Evolutionary conservation across 1,140 invertebrate genomes (phyloP).

Genomic region (Battus philenor): DNA sequence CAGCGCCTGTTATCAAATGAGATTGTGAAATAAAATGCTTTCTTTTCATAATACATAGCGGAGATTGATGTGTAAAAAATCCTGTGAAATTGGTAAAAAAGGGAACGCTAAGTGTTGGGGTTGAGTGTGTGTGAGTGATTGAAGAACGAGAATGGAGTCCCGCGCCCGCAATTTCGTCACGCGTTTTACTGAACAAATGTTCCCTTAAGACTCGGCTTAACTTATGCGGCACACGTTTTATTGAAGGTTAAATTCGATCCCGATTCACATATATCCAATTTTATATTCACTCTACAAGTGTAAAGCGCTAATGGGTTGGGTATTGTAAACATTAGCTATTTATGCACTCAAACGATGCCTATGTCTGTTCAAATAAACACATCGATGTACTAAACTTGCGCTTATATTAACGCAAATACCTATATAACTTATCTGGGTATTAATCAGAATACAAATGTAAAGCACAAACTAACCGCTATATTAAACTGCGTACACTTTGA

Average conservation of each 20-base stretch:
- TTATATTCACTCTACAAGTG: constrained; percentile 42
- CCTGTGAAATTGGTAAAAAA: constrained; percentile 70
- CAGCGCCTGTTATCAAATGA: constrained; percentile 12
- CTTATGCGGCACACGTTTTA: constrained; percentile 63
- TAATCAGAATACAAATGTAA: neutral
- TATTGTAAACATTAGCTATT: constrained; percentile 18
- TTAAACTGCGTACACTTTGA: too few relatives aligned
- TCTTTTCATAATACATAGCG: constrained; percentile 42
- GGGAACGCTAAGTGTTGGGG: constrained; percentile 63
- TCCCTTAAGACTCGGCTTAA: constrained; percentile 56
- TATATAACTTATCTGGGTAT: neutral
- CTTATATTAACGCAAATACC: constrained; percentile 4
- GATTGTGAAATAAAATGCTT: constrained; percentile 16
- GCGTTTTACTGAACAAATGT: constrained; percentile 68
- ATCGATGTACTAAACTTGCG: constrained; percentile 20
- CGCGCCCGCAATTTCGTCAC: constrained; percentile 61
- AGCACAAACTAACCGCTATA: too few relatives aligned
- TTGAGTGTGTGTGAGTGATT: constrained; percentile 49
- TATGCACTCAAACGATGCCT: constrained; percentile 7
- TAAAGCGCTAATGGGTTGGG: constrained; percentile 37
- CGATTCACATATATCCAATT: constrained; percentile 37
- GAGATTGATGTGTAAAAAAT: constrained; percentile 64
- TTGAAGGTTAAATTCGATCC: constrained; percentile 54
- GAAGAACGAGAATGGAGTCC: constrained; percentile 45
- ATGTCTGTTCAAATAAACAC: constrained; percentile 18